Conservation (phyloP, 2,888 invertebrate species). For the Melinaea marsaeus region DNA sequence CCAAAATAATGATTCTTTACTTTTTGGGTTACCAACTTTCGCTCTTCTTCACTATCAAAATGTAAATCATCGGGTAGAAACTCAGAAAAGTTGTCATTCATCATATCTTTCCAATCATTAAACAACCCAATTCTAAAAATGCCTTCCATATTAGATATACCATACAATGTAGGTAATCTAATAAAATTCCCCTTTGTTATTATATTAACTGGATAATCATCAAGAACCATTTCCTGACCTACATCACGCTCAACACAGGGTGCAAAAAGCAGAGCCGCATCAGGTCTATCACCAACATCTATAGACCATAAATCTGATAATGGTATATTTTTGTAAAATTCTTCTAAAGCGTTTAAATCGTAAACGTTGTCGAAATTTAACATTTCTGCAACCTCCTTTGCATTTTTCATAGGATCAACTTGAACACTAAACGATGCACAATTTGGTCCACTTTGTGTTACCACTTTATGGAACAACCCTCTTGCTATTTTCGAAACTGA, state of each 20-base stretch:
- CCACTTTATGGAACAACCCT: slow-evolving; percentile 49
- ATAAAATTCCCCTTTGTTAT: slow-evolving; percentile 38
- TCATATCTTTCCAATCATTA: no score
- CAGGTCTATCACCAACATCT: slow-evolving; percentile 21
- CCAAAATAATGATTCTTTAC: no score
- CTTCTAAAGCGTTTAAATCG: slow-evolving; percentile 41
- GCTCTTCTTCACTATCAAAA: no score
- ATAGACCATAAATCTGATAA: slow-evolving; percentile 35
- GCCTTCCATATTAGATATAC: slow-evolving; percentile 39
- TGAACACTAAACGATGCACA: slow-evolving; percentile 39
- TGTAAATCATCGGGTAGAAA: no score
- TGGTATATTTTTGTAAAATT: slow-evolving; percentile 44
- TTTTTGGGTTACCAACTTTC: no score
- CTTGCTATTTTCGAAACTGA: slow-evolving; percentile 42
- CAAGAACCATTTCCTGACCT: slow-evolving; percentile 37
- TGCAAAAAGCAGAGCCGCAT: slow-evolving; percentile 32
- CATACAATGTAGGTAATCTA: slow-evolving; percentile 35
- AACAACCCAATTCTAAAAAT: neutral
- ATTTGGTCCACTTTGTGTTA: slow-evolving; percentile 46
- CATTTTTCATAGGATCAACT: slow-evolving; percentile 44
- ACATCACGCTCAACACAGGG: slow-evolving; percentile 40
- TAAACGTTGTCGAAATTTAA: slow-evolving; percentile 39
- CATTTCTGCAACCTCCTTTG: slow-evolving; percentile 40
- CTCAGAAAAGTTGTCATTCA: no score
- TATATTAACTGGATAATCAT: slow-evolving; percentile 41